Evolutionary conservation across 2,113 vertebrate species (phyloP).

Genomic region (Myiozetetes cayanensis): DNA sequence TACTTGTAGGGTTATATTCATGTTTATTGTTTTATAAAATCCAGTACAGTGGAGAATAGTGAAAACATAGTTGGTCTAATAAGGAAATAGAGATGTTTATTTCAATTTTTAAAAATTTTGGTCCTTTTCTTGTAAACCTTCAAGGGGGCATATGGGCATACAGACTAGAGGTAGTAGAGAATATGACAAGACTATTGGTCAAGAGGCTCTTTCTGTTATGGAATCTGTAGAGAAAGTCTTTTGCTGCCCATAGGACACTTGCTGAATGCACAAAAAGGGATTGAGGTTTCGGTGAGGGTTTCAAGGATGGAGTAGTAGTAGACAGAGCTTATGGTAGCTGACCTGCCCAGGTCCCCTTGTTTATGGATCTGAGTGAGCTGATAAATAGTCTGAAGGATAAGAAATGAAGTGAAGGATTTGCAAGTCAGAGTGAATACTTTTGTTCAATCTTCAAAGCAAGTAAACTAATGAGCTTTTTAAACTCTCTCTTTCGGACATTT

Average conservation of each 20-base stretch:
- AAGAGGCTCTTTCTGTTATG: neutral
- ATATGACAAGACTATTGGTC: neutral
- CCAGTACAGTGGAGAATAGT: neutral
- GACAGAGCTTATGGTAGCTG: neutral
- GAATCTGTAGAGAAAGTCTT: neutral
- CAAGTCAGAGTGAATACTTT: neutral
- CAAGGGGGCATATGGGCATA: neutral
- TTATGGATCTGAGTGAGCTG: neutral
- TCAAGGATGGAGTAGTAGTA: neutral
- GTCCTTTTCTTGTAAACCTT: neutral
- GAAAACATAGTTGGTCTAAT: neutral
- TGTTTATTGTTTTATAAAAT: neutral
- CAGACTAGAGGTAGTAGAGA: neutral
- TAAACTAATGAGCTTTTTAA: neutral
- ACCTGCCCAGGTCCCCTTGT: neutral
- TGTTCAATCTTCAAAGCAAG: neutral
- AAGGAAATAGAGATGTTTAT: neutral
- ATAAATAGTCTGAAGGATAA: neutral
- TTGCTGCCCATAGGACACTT: neutral
- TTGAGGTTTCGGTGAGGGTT: neutral
- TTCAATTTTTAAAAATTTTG: neutral
- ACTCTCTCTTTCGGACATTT: neutral
- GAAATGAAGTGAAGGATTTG: neutral
- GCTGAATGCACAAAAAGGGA: neutral
- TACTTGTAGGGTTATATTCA: neutral